These are phyloP conservation scores for Herpetotheres cachinnans DNA, from an alignment of 2,113 vertebrate genomes.

Conservation along the genomic window DNA sequence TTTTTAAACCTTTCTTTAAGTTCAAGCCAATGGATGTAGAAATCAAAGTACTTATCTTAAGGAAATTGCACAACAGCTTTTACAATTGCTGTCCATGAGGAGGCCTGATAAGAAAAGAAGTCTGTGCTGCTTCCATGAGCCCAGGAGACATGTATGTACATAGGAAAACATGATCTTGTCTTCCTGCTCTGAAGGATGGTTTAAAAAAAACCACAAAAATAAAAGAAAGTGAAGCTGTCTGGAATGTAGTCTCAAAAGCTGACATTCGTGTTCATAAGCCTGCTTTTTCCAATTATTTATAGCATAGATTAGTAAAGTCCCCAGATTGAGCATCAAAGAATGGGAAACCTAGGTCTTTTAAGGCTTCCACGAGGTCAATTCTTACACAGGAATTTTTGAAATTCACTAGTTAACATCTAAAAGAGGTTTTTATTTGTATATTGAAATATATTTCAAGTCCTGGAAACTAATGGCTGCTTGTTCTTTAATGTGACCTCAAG, in stretches of 20 bases:
- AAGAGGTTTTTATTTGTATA: neutral
- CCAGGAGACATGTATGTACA: neutral
- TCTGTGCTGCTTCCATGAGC: slow-evolving; percentile 50
- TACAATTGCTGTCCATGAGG: neutral
- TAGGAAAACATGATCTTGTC: neutral
- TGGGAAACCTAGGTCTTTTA: neutral
- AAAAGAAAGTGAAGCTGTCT: neutral
- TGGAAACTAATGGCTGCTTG: neutral
- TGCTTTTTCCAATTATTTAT: slow-evolving; percentile 70
- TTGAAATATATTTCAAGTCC: neutral
- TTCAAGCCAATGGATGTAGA: neutral
- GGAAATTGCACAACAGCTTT: slow-evolving; percentile 21
- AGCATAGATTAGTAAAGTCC: neutral
- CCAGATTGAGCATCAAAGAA: neutral
- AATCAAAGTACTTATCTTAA: neutral
- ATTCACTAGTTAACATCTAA: neutral
- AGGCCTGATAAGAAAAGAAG: neutral
- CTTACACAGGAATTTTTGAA: neutral
- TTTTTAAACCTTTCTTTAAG: neutral
- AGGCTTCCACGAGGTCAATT: neutral
- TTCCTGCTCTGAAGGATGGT: neutral
- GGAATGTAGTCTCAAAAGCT: slow-evolving; percentile 22
- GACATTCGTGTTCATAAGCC: neutral
- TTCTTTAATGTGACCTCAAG: neutral
- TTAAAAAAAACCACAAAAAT: neutral